Evolutionary conservation across 2,113 vertebrate species (phyloP).

Genomic region (Phasianus colchicus): DNA sequence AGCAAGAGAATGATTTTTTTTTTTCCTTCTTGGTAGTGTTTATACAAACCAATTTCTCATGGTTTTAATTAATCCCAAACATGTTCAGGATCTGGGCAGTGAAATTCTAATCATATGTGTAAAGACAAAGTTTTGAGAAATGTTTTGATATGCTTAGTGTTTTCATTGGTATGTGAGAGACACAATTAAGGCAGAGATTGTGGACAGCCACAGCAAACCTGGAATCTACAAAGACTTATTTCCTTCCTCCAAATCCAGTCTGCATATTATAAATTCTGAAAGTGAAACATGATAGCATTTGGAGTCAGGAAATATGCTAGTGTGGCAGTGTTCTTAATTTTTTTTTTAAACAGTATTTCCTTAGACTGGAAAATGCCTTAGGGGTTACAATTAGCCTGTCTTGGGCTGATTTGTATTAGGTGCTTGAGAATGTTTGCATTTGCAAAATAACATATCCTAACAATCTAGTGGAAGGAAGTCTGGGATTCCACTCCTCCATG

Average conservation of each 20-base stretch:
- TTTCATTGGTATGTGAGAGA: background rate
- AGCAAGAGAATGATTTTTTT: background rate
- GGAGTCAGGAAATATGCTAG: background rate
- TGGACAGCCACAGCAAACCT: background rate
- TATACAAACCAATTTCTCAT: background rate
- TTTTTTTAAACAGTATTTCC: background rate
- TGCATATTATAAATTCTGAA: background rate
- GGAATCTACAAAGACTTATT: background rate
- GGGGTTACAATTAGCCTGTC: conserved; percentile 27
- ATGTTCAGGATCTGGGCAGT: background rate
- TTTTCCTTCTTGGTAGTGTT: background rate
- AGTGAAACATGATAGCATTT: conserved; percentile 35
- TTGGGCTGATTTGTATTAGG: conserved; percentile 15
- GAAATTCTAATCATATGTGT: background rate
- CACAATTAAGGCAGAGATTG: background rate
- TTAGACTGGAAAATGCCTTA: background rate
- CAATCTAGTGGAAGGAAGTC: background rate
- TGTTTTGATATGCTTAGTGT: background rate
- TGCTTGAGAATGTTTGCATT: conserved; percentile 14
- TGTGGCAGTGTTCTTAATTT: background rate
- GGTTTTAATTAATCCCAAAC: background rate
- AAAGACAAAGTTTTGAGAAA: background rate
- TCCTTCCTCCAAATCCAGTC: background rate
- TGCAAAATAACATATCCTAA: background rate
- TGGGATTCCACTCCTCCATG: background rate